Conservation (phyloP, 2,797 vertebrate genomes). For the Acanthurus leucopareius region DNA sequence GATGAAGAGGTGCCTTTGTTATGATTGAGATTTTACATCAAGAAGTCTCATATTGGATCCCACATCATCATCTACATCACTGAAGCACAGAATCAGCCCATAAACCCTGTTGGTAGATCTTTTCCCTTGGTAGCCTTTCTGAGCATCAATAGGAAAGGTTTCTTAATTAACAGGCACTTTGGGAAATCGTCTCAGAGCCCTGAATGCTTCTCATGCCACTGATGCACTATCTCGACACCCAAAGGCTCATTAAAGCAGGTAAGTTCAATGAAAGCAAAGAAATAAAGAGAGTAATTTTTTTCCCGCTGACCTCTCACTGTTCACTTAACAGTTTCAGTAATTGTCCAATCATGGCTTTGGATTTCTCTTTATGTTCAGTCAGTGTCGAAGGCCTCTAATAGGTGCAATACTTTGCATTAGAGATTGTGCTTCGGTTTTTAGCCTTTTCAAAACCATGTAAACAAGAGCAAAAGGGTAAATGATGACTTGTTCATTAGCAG, state of each 20-base stretch:
- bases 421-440: background rate
- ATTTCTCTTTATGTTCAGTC: background rate
- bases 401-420: background rate
- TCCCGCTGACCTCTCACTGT: background rate
- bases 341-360: background rate
- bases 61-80: slow-evolving; percentile 54
- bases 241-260: slow-evolving; percentile 55
- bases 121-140: slow-evolving; percentile 28
- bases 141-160: slow-evolving; percentile 46
- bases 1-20: slow-evolving; percentile 42
- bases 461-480: background rate
- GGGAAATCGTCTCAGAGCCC: slow-evolving; percentile 51
- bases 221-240: slow-evolving; percentile 24
- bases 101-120: slow-evolving; percentile 21
- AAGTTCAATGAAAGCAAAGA: slow-evolving; percentile 26
- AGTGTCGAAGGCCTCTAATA: background rate
- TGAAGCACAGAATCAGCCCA: slow-evolving; percentile 57
- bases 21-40: slow-evolving; percentile 76
- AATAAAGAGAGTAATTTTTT: background rate
- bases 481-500: background rate
- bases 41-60: slow-evolving; percentile 46
- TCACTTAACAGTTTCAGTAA: background rate
- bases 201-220: slow-evolving; percentile 22
- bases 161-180: slow-evolving; percentile 67
- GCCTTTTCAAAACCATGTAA: background rate